These are phyloP conservation scores for Pseudochromis fuscus DNA, from an alignment of 2,797 vertebrate species.

Conservation along the genomic window DNA sequence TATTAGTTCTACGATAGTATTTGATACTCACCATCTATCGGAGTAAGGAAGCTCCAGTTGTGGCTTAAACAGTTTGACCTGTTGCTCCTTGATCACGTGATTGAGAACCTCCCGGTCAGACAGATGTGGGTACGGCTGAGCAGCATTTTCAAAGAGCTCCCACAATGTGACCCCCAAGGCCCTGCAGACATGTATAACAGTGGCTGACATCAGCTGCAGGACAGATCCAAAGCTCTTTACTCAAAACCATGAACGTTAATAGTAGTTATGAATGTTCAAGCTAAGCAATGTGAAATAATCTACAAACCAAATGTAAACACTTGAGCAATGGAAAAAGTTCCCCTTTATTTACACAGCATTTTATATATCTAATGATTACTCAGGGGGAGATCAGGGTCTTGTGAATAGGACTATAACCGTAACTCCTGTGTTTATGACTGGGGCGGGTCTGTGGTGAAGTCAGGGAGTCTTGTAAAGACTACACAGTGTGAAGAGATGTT, in stretches of 20 bases:
- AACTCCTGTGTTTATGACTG: neutral
- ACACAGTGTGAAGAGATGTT: constrained; percentile 34
- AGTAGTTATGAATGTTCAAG: neutral
- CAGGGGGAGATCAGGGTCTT: constrained; percentile 4
- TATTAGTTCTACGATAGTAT: no score
- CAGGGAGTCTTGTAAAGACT: constrained; percentile 19
- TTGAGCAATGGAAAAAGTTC: no score
- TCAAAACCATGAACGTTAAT: constrained; percentile 1
- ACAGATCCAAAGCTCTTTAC: constrained; percentile 14
- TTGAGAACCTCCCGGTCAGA: constrained; percentile 94
- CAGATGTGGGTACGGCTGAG: constrained; percentile 92
- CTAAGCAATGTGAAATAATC: neutral
- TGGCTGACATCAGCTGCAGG: constrained; percentile 7
- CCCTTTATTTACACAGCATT: neutral
- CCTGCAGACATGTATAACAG: constrained; percentile 78
- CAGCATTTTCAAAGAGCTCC: constrained; percentile 88
- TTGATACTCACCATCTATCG: constrained; percentile 96
- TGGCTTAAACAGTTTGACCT: constrained; percentile 93
- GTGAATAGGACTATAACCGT: constrained; percentile 29
- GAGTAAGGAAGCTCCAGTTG: constrained; percentile 94
- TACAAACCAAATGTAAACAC: neutral
- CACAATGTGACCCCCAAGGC: constrained; percentile 95
- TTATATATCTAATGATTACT: no score
- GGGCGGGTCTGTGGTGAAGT: constrained; percentile 31
- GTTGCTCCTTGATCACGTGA: constrained; percentile 95